Percentiles rank a stretch among this genome's conserved stretches.
Conservation (phyloP, 2,797 vertebrate genomes). For the Perodicticus potto region DNA sequence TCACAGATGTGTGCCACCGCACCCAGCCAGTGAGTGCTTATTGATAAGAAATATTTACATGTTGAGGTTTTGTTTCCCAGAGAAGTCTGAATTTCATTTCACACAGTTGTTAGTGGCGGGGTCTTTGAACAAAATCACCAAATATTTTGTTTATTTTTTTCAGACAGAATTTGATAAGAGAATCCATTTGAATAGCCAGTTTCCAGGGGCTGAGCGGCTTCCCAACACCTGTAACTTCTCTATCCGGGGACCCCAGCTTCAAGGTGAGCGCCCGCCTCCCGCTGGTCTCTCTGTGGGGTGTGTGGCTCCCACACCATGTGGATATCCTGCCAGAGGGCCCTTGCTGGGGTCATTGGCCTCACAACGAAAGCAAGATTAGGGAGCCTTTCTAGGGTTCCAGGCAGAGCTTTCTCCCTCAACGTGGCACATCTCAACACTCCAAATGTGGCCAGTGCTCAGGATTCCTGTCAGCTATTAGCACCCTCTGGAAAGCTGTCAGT, state of each 20-base stretch:
- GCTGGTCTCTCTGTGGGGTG: fast-evolving
- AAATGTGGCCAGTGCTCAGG: too few species aligned
- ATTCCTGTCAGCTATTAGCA: fast-evolving
- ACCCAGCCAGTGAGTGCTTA: too few species aligned
- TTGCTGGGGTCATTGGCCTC: not conserved
- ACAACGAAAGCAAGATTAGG: fast-evolving
- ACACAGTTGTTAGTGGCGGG: not conserved
- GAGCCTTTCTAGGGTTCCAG: not conserved
- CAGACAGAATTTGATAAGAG: conserved; percentile 92
- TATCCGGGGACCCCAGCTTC: conserved; percentile 91
- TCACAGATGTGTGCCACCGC: too few species aligned
- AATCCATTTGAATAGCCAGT: conserved; percentile 93
- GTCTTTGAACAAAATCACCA: not conserved
- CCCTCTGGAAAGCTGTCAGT: fast-evolving
- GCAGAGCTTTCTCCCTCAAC: not conserved
- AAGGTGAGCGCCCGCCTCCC: conserved; percentile 88
- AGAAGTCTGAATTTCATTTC: not conserved
- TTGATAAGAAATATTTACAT: fast-evolving
- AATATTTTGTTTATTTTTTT: conserved; percentile 47
- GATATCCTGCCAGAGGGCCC: not conserved
- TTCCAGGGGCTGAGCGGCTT: conserved; percentile 90
- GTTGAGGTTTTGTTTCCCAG: not conserved
- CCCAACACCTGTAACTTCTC: conserved; percentile 98
- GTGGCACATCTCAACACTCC: too few species aligned
- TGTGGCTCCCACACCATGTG: fast-evolving